Conservation (phyloP, 2,113 vertebrate species). For the Meleagris gallopavo region DNA sequence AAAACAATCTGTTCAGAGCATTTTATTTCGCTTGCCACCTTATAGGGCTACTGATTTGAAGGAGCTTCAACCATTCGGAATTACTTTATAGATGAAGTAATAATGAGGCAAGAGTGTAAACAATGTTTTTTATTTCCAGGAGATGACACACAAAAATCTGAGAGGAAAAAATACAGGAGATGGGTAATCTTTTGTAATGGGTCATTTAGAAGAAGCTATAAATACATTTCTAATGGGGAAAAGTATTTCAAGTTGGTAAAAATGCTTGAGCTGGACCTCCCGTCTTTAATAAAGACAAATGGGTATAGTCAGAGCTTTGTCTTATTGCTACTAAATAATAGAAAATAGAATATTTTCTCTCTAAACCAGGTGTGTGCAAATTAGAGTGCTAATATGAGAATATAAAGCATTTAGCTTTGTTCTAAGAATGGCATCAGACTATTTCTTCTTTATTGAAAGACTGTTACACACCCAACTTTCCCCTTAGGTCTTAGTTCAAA, state of each 20-base stretch:
- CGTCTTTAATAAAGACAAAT: slow-evolving; percentile 42
- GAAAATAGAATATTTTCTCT: background rate
- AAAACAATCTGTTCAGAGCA: background rate
- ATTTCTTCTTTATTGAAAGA: background rate
- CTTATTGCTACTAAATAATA: slow-evolving; percentile 13
- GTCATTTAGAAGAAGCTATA: slow-evolving; percentile 38
- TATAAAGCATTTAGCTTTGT: background rate
- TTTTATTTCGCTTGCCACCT: slow-evolving; percentile 26
- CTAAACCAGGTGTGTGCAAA: background rate
- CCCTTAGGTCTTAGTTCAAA: background rate
- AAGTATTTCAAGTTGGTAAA: slow-evolving; percentile 45
- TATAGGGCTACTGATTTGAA: background rate
- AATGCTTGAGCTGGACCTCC: background rate
- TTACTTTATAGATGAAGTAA: slow-evolving; percentile 44
- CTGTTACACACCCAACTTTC: background rate
- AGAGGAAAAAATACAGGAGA: slow-evolving; percentile 30
- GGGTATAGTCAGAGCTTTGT: background rate
- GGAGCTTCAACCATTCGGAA: slow-evolving; percentile 10
- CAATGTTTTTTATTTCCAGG: slow-evolving; percentile 37
- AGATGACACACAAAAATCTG: slow-evolving; percentile 19
- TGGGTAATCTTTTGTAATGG: slow-evolving; percentile 3
- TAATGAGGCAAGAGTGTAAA: slow-evolving; percentile 44
- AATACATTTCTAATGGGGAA: slow-evolving; percentile 44
- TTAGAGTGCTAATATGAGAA: background rate
- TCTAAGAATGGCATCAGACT: background rate